Evolutionary conservation across 1,140 invertebrate genomes (phyloP), one percentile per base, ranked within the genome.

Genomic region (Eueides isabella): DNA sequence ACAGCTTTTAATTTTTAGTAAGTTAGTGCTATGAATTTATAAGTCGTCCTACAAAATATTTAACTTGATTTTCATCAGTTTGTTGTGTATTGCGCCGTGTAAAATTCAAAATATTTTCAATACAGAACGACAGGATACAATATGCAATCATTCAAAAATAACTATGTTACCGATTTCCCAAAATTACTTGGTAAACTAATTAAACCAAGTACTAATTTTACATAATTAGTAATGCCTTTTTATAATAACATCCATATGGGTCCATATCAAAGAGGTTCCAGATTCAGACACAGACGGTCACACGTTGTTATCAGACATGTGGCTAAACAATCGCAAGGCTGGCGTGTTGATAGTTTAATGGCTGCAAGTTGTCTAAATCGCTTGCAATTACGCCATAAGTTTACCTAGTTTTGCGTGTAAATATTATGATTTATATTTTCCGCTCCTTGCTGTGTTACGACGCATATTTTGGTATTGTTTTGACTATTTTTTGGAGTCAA

Each of bases 301-400:
- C 82, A 83, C 80, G 80, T 73, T 80, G 78, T 72, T 72, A 61
- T 65, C 66, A 68, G 70, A 80, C 74, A 77, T 82, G 76, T 80
- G 71, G 75, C 75, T 76, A 76, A 78, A 78, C 75, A 78, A 35
- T 29, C 68, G 71, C 68, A 75, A 77, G 75, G 81, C 41, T 72
- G 26, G 9, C n/a, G 67, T 29, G 80, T 72, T 83, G 82, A 83
- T 73, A 66, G 82, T 48, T 72, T 81, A 67, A 81, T 75, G 41
- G 16, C 38, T 31, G 72, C 48, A 67, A 68, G 16, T 28, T 35
- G 64, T 61, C 67, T 35, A 19, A 29, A 67, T 55, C 16, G 9
- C n/a, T 55, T 31, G 67, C 55, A 33, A 35, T 61, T 61, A 23
- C 44, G 48, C 29, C 63, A 65, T 35, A 69, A 66, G 62, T 30